Evolutionary conservation across 2,797 vertebrate genomes (phyloP).

Genomic region (Toxotes lorentzi): DNA sequence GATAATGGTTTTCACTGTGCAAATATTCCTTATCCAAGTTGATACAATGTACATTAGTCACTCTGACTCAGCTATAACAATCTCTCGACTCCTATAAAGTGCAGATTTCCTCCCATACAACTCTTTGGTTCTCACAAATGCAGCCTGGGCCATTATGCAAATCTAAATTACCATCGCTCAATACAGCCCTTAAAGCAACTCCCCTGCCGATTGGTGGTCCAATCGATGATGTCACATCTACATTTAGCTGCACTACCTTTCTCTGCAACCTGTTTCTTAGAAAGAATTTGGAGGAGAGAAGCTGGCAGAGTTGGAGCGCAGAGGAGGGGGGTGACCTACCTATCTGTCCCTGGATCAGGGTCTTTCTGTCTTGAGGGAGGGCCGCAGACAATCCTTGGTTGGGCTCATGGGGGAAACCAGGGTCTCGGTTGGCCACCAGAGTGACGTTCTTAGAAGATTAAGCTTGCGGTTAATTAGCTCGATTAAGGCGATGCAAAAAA

Average conservation of each 20-base stretch:
- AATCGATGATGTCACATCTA: slow-evolving; percentile 68
- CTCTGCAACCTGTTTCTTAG: slow-evolving; percentile 66
- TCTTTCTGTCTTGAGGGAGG: slow-evolving; percentile 75
- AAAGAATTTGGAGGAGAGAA: slow-evolving; percentile 58
- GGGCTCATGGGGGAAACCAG: slow-evolving; percentile 68
- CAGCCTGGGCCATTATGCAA: slow-evolving; percentile 55
- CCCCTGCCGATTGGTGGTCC: slow-evolving; percentile 41
- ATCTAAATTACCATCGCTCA: slow-evolving; percentile 65
- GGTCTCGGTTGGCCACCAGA: slow-evolving; percentile 77
- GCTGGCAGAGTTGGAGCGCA: slow-evolving; percentile 48
- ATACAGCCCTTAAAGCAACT: slow-evolving; percentile 53
- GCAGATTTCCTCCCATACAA: slow-evolving; percentile 36
- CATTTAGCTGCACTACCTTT: slow-evolving; percentile 68
- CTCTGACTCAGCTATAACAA: slow-evolving; percentile 54
- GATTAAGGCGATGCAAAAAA: slow-evolving; percentile 83
- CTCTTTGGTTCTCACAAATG: slow-evolving; percentile 44
- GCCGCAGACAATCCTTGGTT: slow-evolving; percentile 75
- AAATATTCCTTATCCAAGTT: slow-evolving; percentile 57
- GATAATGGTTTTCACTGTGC: slow-evolving; percentile 48
- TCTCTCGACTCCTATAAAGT: slow-evolving; percentile 31
- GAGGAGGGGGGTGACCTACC: slow-evolving; percentile 73
- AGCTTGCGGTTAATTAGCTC: slow-evolving; percentile 83
- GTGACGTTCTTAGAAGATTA: slow-evolving; percentile 85
- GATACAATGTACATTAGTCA: slow-evolving; percentile 36
- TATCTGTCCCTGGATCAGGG: slow-evolving; percentile 71